These are phyloP conservation scores for Amyelois transitella DNA, from an alignment of 1,140 invertebrate species.

Conservation along the genomic window DNA sequence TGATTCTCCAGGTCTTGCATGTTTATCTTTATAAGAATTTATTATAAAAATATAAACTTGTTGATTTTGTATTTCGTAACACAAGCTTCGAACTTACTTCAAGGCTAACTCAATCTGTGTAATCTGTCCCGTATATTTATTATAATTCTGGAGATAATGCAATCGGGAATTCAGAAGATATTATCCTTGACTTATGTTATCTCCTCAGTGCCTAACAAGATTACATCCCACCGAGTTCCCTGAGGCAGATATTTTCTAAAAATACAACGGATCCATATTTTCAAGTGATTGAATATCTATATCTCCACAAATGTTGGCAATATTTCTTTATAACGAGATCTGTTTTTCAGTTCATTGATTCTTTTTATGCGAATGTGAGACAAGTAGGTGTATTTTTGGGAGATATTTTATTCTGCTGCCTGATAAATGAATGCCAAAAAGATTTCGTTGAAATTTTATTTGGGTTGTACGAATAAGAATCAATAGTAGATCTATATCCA, in stretches of 20 bases:
- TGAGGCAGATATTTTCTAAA: not conserved
- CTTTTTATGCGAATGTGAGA: not conserved
- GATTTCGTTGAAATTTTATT: too few relatives aligned
- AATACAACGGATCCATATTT: conserved; percentile 5
- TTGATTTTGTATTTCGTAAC: too few relatives aligned
- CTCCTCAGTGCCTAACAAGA: not conserved
- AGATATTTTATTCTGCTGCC: not conserved
- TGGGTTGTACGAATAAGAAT: too few relatives aligned
- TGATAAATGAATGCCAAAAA: not conserved
- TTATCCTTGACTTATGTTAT: not conserved
- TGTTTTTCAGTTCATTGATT: conserved; percentile 7
- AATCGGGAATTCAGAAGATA: not conserved
- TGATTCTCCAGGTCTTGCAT: too few relatives aligned
- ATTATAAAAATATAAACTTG: too few relatives aligned
- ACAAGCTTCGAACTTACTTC: too few relatives aligned
- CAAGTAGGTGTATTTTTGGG: not conserved
- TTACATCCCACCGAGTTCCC: not conserved
- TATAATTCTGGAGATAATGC: too few relatives aligned
- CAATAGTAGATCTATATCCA: too few relatives aligned
- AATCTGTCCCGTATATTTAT: too few relatives aligned
- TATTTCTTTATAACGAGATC: conserved; percentile 1
- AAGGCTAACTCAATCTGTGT: too few relatives aligned
- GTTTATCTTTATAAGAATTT: too few relatives aligned
- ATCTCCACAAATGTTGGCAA: not conserved
- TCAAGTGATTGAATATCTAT: conserved; percentile 1